A percentile compares a stretch with the other conserved stretches of the same genome.
These are phyloP conservation scores for Pteropus rufus DNA, from an alignment of 2,797 vertebrate species.

Conservation along the genomic window DNA sequence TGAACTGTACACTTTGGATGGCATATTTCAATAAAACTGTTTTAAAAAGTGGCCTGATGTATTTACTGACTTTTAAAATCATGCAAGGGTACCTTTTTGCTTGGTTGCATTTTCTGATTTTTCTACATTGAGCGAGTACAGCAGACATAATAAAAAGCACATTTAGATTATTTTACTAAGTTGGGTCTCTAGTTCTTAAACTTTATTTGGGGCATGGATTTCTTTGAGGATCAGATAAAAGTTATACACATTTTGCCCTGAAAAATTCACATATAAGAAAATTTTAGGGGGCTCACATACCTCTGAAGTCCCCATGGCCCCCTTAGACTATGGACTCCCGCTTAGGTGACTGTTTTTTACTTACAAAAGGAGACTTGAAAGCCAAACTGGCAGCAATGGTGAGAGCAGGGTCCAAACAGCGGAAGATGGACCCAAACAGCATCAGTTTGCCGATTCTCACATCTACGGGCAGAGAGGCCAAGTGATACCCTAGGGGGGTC, in stretches of 20 bases:
- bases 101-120: slow-evolving; percentile 22
- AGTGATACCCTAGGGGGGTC: slow-evolving; percentile 96
- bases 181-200: neutral
- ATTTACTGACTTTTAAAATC: neutral
- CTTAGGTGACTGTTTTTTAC: slow-evolving; percentile 59
- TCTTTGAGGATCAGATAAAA: slow-evolving; percentile 27
- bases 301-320: neutral
- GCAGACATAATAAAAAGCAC: neutral
- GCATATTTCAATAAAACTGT: neutral
- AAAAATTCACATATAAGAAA: neutral
- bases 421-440: slow-evolving; percentile 97
- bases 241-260: neutral
- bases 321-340: neutral
- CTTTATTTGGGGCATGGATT: neutral
- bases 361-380: slow-evolving; percentile 92
- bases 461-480: slow-evolving; percentile 97
- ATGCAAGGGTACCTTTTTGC: neutral
- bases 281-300: neutral
- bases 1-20: neutral
- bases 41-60: neutral
- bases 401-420: slow-evolving; percentile 95
- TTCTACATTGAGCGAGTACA: slow-evolving; percentile 19
- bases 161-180: slow-evolving; percentile 15
- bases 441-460: slow-evolving; percentile 98
- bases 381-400: slow-evolving; percentile 98